Evolutionary conservation across 2,113 vertebrate genomes (phyloP).

Genomic region (Oryzias curvinotus): DNA sequence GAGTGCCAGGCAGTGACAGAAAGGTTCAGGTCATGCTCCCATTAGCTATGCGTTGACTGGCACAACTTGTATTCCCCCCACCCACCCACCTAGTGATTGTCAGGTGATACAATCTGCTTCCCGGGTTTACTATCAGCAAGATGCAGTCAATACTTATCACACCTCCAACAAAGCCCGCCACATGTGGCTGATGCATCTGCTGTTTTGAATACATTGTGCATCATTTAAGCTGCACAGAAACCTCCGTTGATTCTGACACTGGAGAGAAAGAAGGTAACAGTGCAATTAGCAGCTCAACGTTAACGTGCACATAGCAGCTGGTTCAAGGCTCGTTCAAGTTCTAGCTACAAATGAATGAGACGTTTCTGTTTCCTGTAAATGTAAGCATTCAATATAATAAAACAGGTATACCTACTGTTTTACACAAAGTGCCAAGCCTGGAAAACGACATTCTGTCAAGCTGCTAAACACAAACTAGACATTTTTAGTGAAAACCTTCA

Average conservation of each 20-base stretch:
- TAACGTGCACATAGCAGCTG: neutral
- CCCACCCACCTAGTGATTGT: slow-evolving; percentile 20
- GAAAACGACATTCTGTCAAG: neutral
- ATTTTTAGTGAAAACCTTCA: slow-evolving; percentile 14
- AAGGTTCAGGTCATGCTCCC: neutral
- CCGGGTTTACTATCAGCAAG: slow-evolving; percentile 39
- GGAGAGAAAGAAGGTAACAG: slow-evolving; percentile 14
- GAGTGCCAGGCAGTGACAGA: neutral
- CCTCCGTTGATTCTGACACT: slow-evolving; percentile 24
- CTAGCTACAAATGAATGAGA: neutral
- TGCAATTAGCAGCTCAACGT: slow-evolving; percentile 6
- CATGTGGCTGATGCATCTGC: slow-evolving; percentile 3
- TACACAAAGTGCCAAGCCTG: neutral
- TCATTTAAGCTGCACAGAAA: slow-evolving; percentile 35
- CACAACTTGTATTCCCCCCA: slow-evolving; percentile 5
- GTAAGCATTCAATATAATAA: too few relatives aligned
- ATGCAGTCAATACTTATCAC: slow-evolving; percentile 46
- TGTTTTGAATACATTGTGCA: slow-evolving; percentile 33
- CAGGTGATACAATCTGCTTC: slow-evolving; percentile 41
- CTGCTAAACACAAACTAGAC: neutral
- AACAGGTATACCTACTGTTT: too few relatives aligned
- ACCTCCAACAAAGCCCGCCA: slow-evolving; percentile 24
- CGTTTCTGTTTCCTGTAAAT: neutral
- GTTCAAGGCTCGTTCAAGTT: slow-evolving; percentile 21
- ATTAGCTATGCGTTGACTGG: neutral